These are phyloP conservation scores for Triplophysa dalaica DNA, from an alignment of 2,113 vertebrate genomes.

Conservation along the genomic window DNA sequence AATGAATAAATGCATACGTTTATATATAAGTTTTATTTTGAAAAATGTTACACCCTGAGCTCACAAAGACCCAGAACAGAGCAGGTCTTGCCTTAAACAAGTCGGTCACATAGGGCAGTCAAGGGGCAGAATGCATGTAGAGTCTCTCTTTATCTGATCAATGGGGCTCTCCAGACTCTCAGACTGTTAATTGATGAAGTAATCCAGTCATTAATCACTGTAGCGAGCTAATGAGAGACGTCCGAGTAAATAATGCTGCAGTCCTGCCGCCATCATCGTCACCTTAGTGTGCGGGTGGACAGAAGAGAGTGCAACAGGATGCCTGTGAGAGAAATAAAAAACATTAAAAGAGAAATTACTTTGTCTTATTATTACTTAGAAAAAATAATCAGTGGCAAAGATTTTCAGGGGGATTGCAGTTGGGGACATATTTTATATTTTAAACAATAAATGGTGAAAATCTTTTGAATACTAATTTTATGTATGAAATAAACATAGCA, in stretches of 20 bases:
- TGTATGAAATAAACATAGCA: no score
- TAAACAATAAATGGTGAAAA: no score
- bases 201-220: constrained; percentile 56
- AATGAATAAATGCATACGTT: not conserved
- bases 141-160: constrained; percentile 43
- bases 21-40: not conserved
- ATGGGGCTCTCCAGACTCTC: constrained; percentile 41
- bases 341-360: constrained; percentile 31
- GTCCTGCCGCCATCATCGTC: constrained; percentile 13
- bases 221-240: constrained; percentile 38
- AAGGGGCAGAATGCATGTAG: constrained; percentile 2
- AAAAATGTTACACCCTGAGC: not conserved
- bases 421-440: no score
- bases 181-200: constrained; percentile 55
- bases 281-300: constrained; percentile 44
- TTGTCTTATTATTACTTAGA: no score
- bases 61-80: not conserved
- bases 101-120: not conserved
- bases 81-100: not conserved
- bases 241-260: constrained; percentile 47
- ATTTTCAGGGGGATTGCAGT: no score
- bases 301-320: constrained; percentile 73
- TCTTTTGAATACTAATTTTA: no score
- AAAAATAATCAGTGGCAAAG: no score
- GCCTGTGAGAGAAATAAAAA: constrained; percentile 54